These are phyloP conservation scores for Eunapius fragilis DNA, from an alignment of 37 sponge, comb jelly and placozoan species.

Conservation along the genomic window DNA sequence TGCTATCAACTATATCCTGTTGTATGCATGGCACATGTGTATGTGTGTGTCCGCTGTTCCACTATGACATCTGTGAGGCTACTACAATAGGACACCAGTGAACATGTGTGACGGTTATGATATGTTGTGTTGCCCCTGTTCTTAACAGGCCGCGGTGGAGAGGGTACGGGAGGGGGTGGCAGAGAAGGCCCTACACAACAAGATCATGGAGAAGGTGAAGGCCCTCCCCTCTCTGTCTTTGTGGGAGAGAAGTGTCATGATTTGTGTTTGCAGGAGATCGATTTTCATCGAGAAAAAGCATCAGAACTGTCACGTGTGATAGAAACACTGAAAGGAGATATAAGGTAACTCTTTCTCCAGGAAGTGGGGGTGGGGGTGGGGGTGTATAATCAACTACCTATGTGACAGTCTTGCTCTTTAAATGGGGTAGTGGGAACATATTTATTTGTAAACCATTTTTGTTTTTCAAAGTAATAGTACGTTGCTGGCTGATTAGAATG, in stretches of 20 bases:
- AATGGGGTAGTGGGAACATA: no score
- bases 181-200: conserved; percentile 61
- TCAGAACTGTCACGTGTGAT: conserved; percentile 9
- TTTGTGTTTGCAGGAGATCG: conserved; percentile 25
- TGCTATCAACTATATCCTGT: no score
- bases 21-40: no score
- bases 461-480: no score
- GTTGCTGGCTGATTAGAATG: no score
- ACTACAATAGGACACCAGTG: neutral
- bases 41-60: no score
- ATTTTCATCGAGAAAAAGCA: conserved; percentile 22
- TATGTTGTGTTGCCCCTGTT: neutral
- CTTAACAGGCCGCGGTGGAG: conserved; percentile 14
- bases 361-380: no score
- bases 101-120: neutral
- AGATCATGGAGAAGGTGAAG: conserved; percentile 57
- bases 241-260: neutral
- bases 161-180: conserved; percentile 34
- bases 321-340: conserved; percentile 14
- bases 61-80: no score
- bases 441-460: no score
- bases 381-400: no score
- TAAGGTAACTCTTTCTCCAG: conserved; percentile 10
- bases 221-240: no score
- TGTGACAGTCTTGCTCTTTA: no score